Evolutionary conservation across 2,888 invertebrate genomes (phyloP).

Genomic region (Galeruca laticollis): DNA sequence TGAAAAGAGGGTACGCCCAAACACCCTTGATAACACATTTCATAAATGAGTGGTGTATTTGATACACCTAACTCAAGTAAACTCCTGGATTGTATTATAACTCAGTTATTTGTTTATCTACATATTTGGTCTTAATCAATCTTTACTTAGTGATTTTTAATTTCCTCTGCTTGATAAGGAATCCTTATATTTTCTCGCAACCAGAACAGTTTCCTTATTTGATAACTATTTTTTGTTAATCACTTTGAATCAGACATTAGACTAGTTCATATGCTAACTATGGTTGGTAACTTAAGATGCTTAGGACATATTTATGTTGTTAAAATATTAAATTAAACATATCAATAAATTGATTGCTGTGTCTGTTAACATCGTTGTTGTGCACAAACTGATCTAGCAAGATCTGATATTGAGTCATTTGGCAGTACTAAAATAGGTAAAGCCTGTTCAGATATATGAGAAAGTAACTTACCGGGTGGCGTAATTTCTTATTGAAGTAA

Average conservation of each 20-base stretch:
- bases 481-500: no score
- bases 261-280: not conserved
- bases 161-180: not conserved
- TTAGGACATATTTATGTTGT: no score
- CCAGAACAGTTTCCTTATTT: not conserved
- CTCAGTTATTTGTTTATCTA: not conserved
- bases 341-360: no score
- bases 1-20: not conserved
- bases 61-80: conserved; percentile 4
- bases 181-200: not conserved
- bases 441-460: no score
- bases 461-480: no score
- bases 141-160: not conserved
- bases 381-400: no score
- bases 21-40: conserved; percentile 1
- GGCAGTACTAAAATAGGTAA: no score
- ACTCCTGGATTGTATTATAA: not conserved
- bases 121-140: not conserved
- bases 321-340: no score
- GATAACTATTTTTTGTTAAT: not conserved
- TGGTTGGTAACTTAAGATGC: no score
- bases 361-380: no score
- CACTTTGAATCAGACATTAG: not conserved
- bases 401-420: no score
- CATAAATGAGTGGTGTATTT: not conserved